Percentiles rank a stretch among this genome's conserved stretches.
These are phyloP conservation scores for Apamea epomidion DNA, from an alignment of 2,888 invertebrate genomes.

Conservation along the genomic window DNA sequence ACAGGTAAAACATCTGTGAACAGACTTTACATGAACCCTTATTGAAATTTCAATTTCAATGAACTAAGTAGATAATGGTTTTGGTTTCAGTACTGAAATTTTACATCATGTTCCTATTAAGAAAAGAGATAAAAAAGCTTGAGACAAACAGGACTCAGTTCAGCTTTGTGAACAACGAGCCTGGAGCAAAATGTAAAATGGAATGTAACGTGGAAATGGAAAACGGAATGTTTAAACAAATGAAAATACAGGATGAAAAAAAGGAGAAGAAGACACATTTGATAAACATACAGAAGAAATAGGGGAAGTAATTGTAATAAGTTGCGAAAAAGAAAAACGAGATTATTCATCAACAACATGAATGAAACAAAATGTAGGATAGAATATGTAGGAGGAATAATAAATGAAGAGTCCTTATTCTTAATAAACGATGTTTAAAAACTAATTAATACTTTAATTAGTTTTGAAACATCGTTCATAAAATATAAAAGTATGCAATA, in stretches of 20 bases:
- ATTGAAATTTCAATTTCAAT: neutral
- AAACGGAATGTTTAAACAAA: neutral
- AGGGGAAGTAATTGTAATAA: neutral
- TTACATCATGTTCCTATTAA: constrained; percentile 8
- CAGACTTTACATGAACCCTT: neutral
- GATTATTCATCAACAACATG: neutral
- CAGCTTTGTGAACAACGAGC: neutral
- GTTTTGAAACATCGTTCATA: too few relatives aligned
- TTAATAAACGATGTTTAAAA: neutral
- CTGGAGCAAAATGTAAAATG: neutral
- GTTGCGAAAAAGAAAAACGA: neutral
- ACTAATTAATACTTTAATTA: too few relatives aligned
- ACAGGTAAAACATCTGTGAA: too few relatives aligned
- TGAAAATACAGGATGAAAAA: neutral
- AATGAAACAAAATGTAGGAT: neutral
- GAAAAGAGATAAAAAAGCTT: constrained; percentile 8
- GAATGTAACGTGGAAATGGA: neutral
- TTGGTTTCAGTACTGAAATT: constrained; percentile 11
- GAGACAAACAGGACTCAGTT: neutral
- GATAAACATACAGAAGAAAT: neutral
- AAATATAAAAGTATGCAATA: too few relatives aligned
- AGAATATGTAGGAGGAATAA: neutral
- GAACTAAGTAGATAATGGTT: neutral
- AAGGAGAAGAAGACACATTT: neutral
- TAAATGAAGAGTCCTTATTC: neutral